Conservation (phyloP, 1,140 invertebrate genomes). For the Goniozus legneri region DNA sequence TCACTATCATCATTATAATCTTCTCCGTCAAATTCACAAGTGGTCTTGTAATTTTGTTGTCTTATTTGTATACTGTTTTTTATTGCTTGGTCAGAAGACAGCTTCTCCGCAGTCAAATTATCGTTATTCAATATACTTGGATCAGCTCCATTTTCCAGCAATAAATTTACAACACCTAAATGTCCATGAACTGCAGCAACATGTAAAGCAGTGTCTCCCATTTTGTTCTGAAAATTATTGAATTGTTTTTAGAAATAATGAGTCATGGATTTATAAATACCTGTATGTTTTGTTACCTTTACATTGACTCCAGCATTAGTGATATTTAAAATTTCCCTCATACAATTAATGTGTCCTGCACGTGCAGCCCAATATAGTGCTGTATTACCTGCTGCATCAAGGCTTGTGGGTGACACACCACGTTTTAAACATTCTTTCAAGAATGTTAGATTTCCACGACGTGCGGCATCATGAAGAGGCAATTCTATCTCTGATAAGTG, state of each 20-base stretch:
- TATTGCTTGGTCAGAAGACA: conserved; percentile 53
- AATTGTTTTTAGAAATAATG: background rate
- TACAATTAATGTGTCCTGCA: conserved; percentile 58
- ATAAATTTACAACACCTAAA: conserved; percentile 59
- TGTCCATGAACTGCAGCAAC: conserved; percentile 60
- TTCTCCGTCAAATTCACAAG: conserved; percentile 34
- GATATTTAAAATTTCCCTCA: conserved; percentile 50
- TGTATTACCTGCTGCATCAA: conserved; percentile 69
- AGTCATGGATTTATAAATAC: background rate
- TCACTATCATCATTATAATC: conserved; percentile 49
- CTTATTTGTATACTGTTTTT: conserved; percentile 47
- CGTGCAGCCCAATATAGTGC: conserved; percentile 69
- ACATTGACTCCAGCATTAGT: conserved; percentile 51
- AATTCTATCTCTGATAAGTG: conserved; percentile 63
- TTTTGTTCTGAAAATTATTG: conserved; percentile 51
- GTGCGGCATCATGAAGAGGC: conserved; percentile 70
- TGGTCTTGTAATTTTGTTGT: conserved; percentile 18
- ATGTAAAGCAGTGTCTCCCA: conserved; percentile 64
- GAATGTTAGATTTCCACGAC: conserved; percentile 65
- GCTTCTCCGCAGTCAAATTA: conserved; percentile 54
- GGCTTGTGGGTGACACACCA: conserved; percentile 65
- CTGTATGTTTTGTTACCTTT: conserved; percentile 38
- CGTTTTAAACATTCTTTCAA: conserved; percentile 63
- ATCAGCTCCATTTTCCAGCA: conserved; percentile 61
- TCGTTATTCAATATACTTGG: conserved; percentile 58